Conservation (phyloP, 2,888 invertebrate genomes). For the Portevinia maculata region DNA sequence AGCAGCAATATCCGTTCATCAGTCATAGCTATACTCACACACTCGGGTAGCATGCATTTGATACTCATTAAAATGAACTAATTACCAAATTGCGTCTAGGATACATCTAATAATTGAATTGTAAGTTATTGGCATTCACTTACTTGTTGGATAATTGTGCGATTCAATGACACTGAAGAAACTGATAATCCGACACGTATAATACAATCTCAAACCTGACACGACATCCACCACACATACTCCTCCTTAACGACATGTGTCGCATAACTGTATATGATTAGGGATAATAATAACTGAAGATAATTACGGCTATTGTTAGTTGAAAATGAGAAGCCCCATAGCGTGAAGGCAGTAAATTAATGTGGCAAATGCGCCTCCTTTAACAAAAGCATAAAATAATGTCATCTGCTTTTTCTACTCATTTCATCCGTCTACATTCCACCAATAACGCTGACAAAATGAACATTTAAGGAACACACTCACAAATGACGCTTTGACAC, state of each 20-base stretch:
- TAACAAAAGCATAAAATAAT: constrained; percentile 12
- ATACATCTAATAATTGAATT: not conserved
- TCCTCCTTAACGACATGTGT: constrained; percentile 19
- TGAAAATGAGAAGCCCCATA: constrained; percentile 8
- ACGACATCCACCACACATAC: no score
- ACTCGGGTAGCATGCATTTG: not conserved
- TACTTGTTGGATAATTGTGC: constrained; percentile 24
- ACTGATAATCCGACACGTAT: constrained; percentile 43
- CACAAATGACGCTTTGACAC: constrained; percentile 2
- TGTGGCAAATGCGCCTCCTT: constrained; percentile 4
- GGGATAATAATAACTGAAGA: constrained; percentile 29
- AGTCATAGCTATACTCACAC: not conserved
- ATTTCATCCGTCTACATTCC: not conserved
- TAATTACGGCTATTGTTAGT: constrained; percentile 46
- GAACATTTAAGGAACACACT: not conserved
- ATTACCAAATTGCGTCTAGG: constrained; percentile 10
- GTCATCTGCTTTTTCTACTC: not conserved
- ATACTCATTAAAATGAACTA: constrained; percentile 6
- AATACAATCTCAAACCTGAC: constrained; percentile 6
- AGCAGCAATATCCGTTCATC: not conserved
- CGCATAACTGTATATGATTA: constrained; percentile 33
- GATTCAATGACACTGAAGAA: constrained; percentile 39
- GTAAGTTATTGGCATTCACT: constrained; percentile 18
- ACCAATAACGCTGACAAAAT: not conserved
- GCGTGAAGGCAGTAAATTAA: not conserved